Base-by-base conservation (phyloP, 2,888 invertebrate genomes). In the Teleiodes luculella region DNA sequence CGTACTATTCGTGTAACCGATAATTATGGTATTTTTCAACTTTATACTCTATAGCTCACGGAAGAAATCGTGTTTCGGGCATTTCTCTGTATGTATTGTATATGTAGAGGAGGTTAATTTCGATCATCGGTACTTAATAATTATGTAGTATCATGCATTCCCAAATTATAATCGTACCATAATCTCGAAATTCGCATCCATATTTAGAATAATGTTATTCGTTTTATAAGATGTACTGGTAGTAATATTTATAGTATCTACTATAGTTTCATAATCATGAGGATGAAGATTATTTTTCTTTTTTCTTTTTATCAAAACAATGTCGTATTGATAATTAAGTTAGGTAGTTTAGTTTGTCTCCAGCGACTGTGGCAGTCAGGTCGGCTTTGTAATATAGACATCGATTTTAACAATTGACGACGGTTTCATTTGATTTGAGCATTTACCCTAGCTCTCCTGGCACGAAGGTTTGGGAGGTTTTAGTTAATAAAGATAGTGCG, bases 111-210 rank as follows among this genome's bases (percentile, higher is more conserved):
- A 75, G 73, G 74, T 70, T 79, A 78, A 76, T 79, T 81, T 83
- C 78, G 73, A 74, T 83, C 80, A 80, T 86, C 77, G 79, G 88
- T 87, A 88, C 88, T 88, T 88, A 88, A 87, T 83, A 75, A 80
- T 83, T 82, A 80, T 68, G 80, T 86, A 87, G 86, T 80, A 80
- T 86, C 83, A 80, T 84, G 84, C 87, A 87, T 88, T 88, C 86
- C 86, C 83, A 83, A 86, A 86, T 83, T 85, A 74, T 86, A 87
- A 85, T 85, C 86, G 74, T 83, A 81, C 79, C 76, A 78, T 80
- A 74, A 76, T 83, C 80, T 80, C 77, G 78, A 78, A 74, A 78
- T 78, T 81, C 81, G 79, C 82, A 71, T 85, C 80, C 74, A 80
- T 83, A 81, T 83, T 78, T 86, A 87, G 86, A 79, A 70, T 85